Evolutionary conservation across 2,888 invertebrate species (phyloP).

Genomic region (Drosophila dives): DNA sequence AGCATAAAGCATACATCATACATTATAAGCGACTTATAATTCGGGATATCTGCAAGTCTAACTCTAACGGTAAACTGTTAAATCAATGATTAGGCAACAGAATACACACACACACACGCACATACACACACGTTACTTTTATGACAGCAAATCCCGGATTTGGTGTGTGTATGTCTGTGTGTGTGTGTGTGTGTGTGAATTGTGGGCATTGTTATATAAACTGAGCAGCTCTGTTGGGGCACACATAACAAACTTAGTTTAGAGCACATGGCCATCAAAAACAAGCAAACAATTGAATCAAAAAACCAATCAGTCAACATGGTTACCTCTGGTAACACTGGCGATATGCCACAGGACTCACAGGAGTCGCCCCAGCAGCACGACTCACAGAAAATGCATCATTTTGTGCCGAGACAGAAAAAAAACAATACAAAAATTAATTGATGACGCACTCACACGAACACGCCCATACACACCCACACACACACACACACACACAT

Average conservation of each 20-base stretch:
- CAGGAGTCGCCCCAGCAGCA: neutral
- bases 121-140: neutral
- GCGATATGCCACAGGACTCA: slow-evolving; percentile 24
- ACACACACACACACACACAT: slow-evolving; percentile 27
- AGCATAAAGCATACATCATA: too few relatives aligned
- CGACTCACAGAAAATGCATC: slow-evolving; percentile 36
- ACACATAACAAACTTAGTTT: slow-evolving; percentile 25
- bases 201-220: slow-evolving; percentile 32
- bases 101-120: neutral
- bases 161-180: neutral
- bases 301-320: slow-evolving; percentile 72
- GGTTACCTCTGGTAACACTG: slow-evolving; percentile 36
- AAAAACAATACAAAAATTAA: slow-evolving; percentile 73
- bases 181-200: neutral
- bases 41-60: neutral
- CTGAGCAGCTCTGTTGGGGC: neutral
- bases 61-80: neutral
- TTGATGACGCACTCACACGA: slow-evolving; percentile 60
- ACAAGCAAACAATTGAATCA: slow-evolving; percentile 59
- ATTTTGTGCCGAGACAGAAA: slow-evolving; percentile 54
- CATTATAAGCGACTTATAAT: neutral
- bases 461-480: slow-evolving; percentile 13
- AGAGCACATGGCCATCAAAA: slow-evolving; percentile 32
- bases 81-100: slow-evolving; percentile 6
- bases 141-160: neutral